Evolutionary conservation across 2,797 vertebrate species (phyloP).

Genomic region (Acrossocheilus wenchowensis): DNA sequence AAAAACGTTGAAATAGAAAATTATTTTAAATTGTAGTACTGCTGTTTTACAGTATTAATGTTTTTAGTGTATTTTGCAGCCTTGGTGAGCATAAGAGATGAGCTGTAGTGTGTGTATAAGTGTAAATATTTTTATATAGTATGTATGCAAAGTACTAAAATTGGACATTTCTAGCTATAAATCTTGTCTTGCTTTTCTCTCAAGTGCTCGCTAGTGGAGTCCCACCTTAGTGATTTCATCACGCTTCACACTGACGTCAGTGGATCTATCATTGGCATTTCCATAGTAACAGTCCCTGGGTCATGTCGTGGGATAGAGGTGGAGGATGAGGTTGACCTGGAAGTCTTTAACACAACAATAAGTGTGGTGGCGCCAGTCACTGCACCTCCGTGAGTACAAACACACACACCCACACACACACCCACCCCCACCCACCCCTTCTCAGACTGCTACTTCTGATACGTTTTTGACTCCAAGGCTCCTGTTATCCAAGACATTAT

Average conservation of each 20-base stretch:
- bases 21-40: too few species aligned
- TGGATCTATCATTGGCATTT: conserved; percentile 86
- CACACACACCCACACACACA: not conserved
- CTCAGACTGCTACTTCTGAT: not conserved
- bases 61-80: not conserved
- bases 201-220: conserved; percentile 90
- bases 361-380: conserved; percentile 79
- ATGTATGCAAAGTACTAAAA: too few species aligned
- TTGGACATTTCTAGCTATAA: not conserved
- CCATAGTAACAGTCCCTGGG: conserved; percentile 86
- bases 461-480: not conserved
- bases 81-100: not conserved
- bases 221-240: conserved; percentile 90
- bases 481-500: not conserved
- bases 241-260: conserved; percentile 86
- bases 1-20: too few species aligned
- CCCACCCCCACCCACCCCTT: not conserved
- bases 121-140: not conserved
- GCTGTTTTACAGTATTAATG: too few species aligned
- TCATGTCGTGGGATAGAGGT: conserved; percentile 85
- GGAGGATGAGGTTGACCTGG: conserved; percentile 87
- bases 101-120: too few species aligned
- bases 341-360: conserved; percentile 89
- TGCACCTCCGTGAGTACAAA: conserved; percentile 82
- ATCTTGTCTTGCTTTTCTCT: conserved; percentile 6